These are phyloP conservation scores for Squalus acanthias DNA, from an alignment of 2,797 vertebrate genomes.

Conservation along the genomic window DNA sequence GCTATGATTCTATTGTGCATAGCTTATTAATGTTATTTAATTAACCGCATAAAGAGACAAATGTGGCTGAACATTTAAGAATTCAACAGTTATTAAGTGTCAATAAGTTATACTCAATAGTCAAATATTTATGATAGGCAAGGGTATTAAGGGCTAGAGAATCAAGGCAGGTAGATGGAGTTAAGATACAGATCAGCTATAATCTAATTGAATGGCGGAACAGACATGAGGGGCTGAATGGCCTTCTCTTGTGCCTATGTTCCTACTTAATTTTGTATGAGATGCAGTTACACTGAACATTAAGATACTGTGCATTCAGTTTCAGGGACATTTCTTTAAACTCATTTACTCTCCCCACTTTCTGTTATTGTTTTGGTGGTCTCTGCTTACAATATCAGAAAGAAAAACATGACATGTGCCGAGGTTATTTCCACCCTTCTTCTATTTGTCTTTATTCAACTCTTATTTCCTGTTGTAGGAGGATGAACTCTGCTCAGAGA, in stretches of 20 bases:
- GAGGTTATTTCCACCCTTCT: not conserved
- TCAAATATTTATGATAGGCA: not conserved
- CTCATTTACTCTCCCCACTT: not conserved
- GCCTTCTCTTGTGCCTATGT: not conserved
- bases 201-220: not conserved
- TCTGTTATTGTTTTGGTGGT: not conserved
- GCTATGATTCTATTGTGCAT: not conserved
- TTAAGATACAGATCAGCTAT: no score
- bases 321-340: not conserved
- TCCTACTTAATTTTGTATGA: not conserved
- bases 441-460: not conserved
- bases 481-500: not conserved
- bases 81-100: not conserved
- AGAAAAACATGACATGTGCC: not conserved
- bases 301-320: not conserved
- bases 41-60: not conserved
- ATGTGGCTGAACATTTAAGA: not conserved
- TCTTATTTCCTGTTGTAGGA: not conserved
- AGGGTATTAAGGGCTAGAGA: not conserved
- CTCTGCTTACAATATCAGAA: not conserved
- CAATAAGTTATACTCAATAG: not conserved
- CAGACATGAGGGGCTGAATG: not conserved
- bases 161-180: not conserved
- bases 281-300: not conserved
- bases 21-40: not conserved